Evolutionary conservation across 2,797 vertebrate species (phyloP).

Genomic region (Spinibarbus caldwelli): DNA sequence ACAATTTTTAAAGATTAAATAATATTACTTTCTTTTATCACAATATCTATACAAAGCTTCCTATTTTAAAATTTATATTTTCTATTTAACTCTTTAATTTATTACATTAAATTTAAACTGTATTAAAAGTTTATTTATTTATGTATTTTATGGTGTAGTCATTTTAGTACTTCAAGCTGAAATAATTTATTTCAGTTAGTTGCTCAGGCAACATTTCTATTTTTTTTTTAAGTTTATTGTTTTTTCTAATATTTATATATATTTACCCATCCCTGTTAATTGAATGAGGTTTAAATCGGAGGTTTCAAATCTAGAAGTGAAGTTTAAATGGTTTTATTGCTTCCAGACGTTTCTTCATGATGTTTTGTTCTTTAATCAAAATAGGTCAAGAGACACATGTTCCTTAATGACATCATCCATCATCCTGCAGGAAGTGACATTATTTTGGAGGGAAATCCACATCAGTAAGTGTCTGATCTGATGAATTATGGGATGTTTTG

Average conservation of each 20-base stretch:
- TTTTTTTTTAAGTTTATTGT: background rate
- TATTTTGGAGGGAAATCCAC: background rate
- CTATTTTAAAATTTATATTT: too few species aligned
- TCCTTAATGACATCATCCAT: background rate
- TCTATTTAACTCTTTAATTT: too few species aligned
- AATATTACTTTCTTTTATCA: too few species aligned
- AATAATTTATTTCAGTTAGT: background rate
- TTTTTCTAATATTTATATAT: background rate
- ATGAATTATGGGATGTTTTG: background rate
- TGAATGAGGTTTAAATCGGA: background rate
- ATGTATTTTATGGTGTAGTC: background rate
- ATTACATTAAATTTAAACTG: too few species aligned
- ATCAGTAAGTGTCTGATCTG: background rate
- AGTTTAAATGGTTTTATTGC: background rate
- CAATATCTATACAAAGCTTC: too few species aligned
- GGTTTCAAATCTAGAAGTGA: background rate
- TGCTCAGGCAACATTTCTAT: background rate
- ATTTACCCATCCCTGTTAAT: background rate
- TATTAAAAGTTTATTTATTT: too few species aligned
- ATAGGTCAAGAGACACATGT: background rate
- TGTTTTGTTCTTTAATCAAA: slow-evolving; percentile 7
- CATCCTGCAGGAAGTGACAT: slow-evolving; percentile 8
- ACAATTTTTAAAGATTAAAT: too few species aligned
- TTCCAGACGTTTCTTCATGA: background rate
- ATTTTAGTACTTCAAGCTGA: background rate